Percentiles rank a stretch among this genome's conserved stretches.
phyloP scores from a whole-genome alignment of 2,888 invertebrate species.

The Drosophila bunnanda region DNA sequence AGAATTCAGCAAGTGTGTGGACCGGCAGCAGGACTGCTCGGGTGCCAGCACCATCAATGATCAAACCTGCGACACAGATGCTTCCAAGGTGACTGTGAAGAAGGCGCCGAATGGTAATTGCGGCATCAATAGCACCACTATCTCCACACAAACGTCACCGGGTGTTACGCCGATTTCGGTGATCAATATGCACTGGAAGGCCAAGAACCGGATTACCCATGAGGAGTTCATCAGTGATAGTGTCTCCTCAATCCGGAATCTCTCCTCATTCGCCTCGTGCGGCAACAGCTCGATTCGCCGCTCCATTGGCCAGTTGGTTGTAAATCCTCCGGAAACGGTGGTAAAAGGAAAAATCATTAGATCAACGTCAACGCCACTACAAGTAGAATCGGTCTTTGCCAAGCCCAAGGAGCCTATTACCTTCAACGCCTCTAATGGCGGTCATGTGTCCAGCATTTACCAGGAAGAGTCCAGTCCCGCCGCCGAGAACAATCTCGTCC shows the following conservation, averaged over 20 bases:
- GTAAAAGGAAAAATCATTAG: constrained; percentile 78
- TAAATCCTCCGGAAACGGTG: constrained; percentile 24
- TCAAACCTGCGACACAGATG: constrained; percentile 57
- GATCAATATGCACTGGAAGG: constrained; percentile 81
- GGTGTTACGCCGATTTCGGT: constrained; percentile 80
- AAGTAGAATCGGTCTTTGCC: constrained; percentile 69
- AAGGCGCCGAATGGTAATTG: background rate
- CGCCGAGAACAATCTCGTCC: constrained; percentile 31
- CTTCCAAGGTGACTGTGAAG: constrained; percentile 72
- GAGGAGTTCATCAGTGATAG: constrained; percentile 81
- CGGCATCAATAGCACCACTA: constrained; percentile 54
- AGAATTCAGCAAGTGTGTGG: constrained; percentile 71
- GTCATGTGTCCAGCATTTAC: constrained; percentile 83
- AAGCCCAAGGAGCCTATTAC: constrained; percentile 80
- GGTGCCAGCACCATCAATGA: constrained; percentile 28
- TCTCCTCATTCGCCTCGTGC: constrained; percentile 82
- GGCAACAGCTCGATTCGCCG: constrained; percentile 73
- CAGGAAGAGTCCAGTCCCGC: constrained; percentile 72
- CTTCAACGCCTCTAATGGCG: constrained; percentile 77
- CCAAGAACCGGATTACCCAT: constrained; percentile 72
- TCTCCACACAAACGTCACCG: constrained; percentile 81
- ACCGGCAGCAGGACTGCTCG: constrained; percentile 47
- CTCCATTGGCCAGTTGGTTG: constrained; percentile 56
- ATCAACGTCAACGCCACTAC: constrained; percentile 84
- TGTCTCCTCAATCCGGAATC: constrained; percentile 82